Percentiles rank a stretch among this genome's conserved stretches.
Conservation (phyloP, 2,113 vertebrate species). For the Lycaon pictus region DNA sequence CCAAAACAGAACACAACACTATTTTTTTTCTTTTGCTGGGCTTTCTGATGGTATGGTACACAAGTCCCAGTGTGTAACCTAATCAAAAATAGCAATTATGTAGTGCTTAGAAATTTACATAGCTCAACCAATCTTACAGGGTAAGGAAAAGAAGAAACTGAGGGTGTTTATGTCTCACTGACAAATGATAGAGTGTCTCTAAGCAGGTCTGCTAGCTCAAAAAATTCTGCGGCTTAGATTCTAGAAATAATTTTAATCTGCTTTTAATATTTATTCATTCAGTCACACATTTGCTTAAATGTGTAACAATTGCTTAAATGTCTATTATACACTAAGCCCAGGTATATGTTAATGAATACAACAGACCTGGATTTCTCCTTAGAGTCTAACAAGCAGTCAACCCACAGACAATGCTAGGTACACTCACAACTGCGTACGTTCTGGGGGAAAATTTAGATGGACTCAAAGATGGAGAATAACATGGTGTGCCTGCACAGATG, state of each 20-base stretch:
- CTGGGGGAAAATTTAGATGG: background rate
- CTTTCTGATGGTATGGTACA: background rate
- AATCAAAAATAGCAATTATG: background rate
- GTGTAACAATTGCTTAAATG: background rate
- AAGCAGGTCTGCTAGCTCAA: background rate
- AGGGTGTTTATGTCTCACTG: background rate
- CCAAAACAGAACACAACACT: background rate
- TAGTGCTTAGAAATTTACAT: background rate
- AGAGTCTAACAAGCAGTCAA: background rate
- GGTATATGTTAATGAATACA: background rate
- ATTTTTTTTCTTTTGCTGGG: background rate
- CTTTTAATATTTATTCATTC: slow-evolving; percentile 26
- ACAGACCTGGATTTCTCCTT: background rate
- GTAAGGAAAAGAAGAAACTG: slow-evolving; percentile 14
- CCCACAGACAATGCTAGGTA: background rate
- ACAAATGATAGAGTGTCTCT: background rate
- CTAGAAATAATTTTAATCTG: slow-evolving; percentile 27
- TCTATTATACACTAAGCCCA: background rate
- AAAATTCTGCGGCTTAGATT: background rate
- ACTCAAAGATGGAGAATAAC: background rate
- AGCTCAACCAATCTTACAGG: background rate
- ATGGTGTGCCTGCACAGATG: background rate
- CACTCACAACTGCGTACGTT: background rate
- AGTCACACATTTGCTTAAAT: background rate
- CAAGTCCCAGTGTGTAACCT: background rate